Percentiles rank a stretch among this genome's conserved stretches.
Conservation (phyloP, 2,113 vertebrate species). For the Cariama cristata region DNA sequence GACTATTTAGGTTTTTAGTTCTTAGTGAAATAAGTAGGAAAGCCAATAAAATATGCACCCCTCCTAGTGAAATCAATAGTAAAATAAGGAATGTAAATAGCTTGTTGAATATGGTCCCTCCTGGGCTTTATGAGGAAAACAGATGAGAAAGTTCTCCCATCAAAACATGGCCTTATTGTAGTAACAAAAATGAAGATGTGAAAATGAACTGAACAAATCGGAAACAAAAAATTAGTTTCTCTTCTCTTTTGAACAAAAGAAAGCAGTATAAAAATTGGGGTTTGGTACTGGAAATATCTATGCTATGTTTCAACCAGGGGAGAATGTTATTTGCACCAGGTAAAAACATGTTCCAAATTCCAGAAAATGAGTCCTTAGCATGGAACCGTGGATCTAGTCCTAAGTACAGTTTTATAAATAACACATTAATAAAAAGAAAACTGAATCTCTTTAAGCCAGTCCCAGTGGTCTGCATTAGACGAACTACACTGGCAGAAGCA, state of each 20-base stretch:
- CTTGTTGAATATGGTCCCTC: not conserved
- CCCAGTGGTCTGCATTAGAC: not conserved
- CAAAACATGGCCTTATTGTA: not conserved
- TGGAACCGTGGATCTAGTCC: not conserved
- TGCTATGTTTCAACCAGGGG: not conserved
- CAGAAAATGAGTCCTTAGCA: not conserved
- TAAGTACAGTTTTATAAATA: not conserved
- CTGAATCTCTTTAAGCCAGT: not conserved
- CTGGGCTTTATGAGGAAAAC: not conserved
- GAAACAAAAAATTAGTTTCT: not conserved
- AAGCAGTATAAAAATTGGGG: not conserved
- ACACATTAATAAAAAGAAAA: not conserved
- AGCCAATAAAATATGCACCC: not conserved
- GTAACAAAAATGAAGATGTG: not conserved
- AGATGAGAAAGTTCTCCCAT: not conserved
- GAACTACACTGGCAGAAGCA: not conserved
- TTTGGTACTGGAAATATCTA: not conserved
- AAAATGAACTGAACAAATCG: not conserved
- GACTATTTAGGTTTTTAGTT: not conserved
- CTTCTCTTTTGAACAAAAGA: not conserved
- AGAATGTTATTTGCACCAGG: not conserved
- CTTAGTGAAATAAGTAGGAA: not conserved
- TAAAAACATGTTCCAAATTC: not conserved
- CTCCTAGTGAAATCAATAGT: not conserved
- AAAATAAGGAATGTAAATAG: not conserved